A percentile compares a stretch with the other conserved stretches of the same genome.
Evolutionary conservation across 2,797 vertebrate species (phyloP).

Genomic region (Sebastes baramenuke): DNA sequence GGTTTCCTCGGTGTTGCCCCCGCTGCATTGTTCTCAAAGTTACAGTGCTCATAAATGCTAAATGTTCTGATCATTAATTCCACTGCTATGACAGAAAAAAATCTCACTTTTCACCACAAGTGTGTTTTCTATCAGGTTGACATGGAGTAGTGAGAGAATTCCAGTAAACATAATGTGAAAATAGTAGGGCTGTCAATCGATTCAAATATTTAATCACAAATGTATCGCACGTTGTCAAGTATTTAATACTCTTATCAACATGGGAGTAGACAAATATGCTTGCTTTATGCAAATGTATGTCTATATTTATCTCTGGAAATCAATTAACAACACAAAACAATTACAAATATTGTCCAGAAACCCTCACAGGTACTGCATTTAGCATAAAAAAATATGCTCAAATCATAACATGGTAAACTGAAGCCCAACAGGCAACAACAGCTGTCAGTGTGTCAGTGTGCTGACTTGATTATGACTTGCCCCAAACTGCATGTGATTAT

Average conservation of each 20-base stretch:
- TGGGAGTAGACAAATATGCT: neutral
- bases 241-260: neutral
- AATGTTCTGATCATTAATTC: neutral
- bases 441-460: no score
- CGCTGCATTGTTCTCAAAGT: neutral
- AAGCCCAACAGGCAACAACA: no score
- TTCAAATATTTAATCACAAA: neutral
- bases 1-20: neutral
- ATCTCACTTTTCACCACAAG: neutral
- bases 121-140: neutral
- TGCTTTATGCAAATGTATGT: neutral
- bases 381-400: no score
- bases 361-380: no score
- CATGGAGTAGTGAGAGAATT: neutral
- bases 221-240: neutral
- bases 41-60: neutral
- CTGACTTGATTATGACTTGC: no score
- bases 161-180: neutral
- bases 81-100: neutral
- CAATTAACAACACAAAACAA: neutral
- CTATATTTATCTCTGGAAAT: neutral
- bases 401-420: no score
- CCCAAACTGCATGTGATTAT: no score
- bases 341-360: no score
- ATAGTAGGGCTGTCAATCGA: neutral